Evolutionary conservation across 2,888 invertebrate species (phyloP).

Genomic region (Agonum fuliginosum): DNA sequence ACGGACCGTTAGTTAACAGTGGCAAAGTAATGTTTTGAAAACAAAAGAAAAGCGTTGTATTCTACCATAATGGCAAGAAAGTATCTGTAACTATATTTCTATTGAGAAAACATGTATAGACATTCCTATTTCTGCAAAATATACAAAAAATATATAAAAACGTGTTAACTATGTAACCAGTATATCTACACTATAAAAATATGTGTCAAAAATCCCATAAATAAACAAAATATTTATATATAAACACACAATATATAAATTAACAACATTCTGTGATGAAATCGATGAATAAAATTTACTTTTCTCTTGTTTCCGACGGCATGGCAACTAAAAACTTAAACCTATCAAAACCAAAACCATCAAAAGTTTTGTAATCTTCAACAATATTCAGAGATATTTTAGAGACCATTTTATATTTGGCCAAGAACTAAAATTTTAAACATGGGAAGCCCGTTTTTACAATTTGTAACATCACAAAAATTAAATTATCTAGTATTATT

Average conservation of each 20-base stretch:
- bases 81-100: constrained; percentile 15
- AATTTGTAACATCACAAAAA: constrained; percentile 41
- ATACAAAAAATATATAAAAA: constrained; percentile 45
- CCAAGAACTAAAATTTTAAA: constrained; percentile 27
- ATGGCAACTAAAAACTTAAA: constrained; percentile 51
- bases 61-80: constrained; percentile 45
- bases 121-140: constrained; percentile 40
- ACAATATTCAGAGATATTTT: constrained; percentile 25
- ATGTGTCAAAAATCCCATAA: constrained; percentile 28
- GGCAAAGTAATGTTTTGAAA: constrained; percentile 27
- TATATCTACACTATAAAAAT: constrained; percentile 38
- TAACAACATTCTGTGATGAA: constrained; percentile 5
- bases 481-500: constrained; percentile 45
- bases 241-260: constrained; percentile 26
- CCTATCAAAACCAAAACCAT: constrained; percentile 34
- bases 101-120: constrained; percentile 25
- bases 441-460: constrained; percentile 48
- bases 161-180: constrained; percentile 27
- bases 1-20: constrained; percentile 27
- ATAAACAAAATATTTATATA: background rate
- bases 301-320: constrained; percentile 52
- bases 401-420: constrained; percentile 19
- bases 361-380: constrained; percentile 18
- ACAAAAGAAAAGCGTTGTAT: constrained; percentile 40
- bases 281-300: constrained; percentile 38